Conservation (phyloP, 2,797 vertebrate species). For the Falco biarmicus region DNA sequence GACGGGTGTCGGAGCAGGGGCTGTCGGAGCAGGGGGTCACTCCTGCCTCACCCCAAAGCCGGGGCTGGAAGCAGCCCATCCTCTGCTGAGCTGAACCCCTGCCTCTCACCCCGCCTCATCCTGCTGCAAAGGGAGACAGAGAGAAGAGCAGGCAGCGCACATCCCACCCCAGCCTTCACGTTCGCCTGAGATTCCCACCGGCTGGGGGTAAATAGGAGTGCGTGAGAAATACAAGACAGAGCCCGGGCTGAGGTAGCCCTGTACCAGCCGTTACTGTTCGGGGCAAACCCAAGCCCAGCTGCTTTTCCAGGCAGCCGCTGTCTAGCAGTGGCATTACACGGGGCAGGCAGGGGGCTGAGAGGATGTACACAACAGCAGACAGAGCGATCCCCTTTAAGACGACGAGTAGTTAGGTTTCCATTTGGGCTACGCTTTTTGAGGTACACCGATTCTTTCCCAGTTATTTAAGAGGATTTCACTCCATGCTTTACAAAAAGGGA, state of each 20-base stretch:
- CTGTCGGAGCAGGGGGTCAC: not conserved
- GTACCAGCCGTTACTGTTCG: not conserved
- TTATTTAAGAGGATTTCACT: slow-evolving; percentile 64
- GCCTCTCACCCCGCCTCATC: not conserved
- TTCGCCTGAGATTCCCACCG: not conserved
- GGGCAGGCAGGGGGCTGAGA: not conserved
- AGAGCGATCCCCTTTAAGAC: slow-evolving; percentile 23
- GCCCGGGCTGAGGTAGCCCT: not conserved
- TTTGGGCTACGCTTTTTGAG: not conserved
- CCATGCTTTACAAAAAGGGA: slow-evolving; percentile 12
- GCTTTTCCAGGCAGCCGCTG: not conserved
- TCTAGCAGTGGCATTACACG: accelerated
- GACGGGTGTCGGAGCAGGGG: accelerated
- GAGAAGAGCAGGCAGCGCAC: not conserved
- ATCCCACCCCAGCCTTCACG: accelerated
- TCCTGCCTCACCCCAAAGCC: not conserved
- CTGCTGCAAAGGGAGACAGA: not conserved
- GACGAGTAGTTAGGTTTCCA: not conserved
- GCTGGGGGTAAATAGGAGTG: not conserved
- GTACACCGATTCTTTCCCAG: slow-evolving; percentile 16
- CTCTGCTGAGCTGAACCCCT: not conserved
- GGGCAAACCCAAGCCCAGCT: not conserved
- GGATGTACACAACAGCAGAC: not conserved
- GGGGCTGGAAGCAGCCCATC: not conserved
- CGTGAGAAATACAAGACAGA: not conserved